Conservation (phyloP, 2,113 vertebrate species). For the Callithrix jacchus region DNA sequence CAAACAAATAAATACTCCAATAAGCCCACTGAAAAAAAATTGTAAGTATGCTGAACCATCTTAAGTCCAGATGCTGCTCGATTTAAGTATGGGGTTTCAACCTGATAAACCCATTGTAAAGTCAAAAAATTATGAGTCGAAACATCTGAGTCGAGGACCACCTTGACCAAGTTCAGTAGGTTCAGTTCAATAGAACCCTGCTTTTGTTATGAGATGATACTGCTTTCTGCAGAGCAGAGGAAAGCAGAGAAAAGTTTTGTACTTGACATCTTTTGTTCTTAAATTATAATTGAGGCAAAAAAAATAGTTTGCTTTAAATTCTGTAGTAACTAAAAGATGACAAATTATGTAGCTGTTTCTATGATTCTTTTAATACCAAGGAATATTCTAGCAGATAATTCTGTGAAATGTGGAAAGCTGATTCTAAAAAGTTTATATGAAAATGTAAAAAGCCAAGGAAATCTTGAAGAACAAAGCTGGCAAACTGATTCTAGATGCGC, state of each 20-base stretch:
- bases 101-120: background rate
- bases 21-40: background rate
- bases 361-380: background rate
- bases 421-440: background rate
- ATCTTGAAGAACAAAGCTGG: background rate
- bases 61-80: background rate
- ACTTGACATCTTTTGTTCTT: background rate
- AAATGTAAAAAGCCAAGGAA: background rate
- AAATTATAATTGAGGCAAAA: background rate
- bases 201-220: background rate
- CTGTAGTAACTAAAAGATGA: background rate
- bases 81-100: background rate
- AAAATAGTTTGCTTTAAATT: conserved; percentile 31
- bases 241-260: background rate
- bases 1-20: too few species aligned
- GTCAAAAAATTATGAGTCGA: background rate
- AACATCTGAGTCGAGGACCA: background rate
- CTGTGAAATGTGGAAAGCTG: background rate
- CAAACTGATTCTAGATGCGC: background rate
- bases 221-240: background rate
- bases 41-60: background rate
- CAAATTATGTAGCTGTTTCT: background rate
- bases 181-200: background rate
- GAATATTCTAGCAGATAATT: background rate
- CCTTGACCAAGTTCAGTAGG: background rate